These are phyloP conservation scores for Paragorgia papillata DNA, from an alignment of 92 coral and sea anemone species.

Conservation along the genomic window DNA sequence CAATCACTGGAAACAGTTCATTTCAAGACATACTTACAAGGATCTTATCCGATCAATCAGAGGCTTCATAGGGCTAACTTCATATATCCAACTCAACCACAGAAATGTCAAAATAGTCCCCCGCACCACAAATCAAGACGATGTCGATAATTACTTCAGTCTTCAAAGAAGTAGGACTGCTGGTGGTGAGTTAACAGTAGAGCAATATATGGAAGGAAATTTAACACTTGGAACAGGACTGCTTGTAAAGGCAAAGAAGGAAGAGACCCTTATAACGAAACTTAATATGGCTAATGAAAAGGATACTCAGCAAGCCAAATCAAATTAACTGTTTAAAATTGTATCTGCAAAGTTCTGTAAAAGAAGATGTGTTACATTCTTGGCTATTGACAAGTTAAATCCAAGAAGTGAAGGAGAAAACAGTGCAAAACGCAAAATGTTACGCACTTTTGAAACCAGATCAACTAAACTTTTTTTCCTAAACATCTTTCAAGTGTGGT, in stretches of 20 bases:
- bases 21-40: conserved; percentile 34
- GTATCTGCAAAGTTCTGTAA: no score
- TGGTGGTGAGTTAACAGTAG: conserved; percentile 42
- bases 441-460: no score
- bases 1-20: conserved; percentile 40
- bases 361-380: background rate
- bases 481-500: conserved; percentile 39
- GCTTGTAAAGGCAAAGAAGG: conserved; percentile 24
- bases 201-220: conserved; percentile 44
- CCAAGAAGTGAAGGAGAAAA: background rate
- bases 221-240: conserved; percentile 9
- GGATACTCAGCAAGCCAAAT: no score
- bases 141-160: conserved; percentile 45
- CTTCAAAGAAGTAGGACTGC: conserved; percentile 30
- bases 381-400: background rate
- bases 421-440: no score
- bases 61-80: conserved; percentile 17
- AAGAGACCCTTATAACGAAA: background rate
- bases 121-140: conserved; percentile 46
- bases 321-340: no score
- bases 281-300: no score
- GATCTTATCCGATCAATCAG: conserved; percentile 38
- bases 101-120: conserved; percentile 35
- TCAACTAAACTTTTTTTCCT: background rate
- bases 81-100: conserved; percentile 21